phyloP scores from a whole-genome alignment of 2,113 vertebrate genomes.

The Lophura nycthemera region DNA sequence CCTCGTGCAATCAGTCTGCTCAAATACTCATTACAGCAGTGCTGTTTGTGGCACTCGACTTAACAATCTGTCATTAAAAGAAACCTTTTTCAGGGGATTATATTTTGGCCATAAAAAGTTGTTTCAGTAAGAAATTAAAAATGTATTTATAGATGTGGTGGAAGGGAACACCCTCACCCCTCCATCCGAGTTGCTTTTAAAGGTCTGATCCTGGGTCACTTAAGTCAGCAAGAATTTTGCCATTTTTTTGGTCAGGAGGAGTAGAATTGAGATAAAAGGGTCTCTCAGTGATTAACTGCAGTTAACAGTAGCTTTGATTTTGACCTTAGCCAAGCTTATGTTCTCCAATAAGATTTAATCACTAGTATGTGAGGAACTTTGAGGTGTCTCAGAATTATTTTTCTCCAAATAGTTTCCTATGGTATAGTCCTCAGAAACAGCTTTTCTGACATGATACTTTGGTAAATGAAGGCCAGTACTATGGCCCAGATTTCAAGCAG shows the following conservation, averaged over 20 bases:
- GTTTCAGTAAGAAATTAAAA: neutral
- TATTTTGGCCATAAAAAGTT: neutral
- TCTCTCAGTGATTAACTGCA: constrained; percentile 34
- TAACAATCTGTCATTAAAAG: constrained; percentile 44
- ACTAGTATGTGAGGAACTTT: neutral
- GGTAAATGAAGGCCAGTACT: neutral
- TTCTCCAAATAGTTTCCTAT: neutral
- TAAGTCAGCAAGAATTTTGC: constrained; percentile 5
- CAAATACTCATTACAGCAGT: constrained; percentile 61
- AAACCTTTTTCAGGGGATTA: constrained; percentile 15
- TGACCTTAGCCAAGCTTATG: constrained; percentile 2
- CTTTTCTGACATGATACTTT: neutral
- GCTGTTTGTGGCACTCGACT: constrained; percentile 50
- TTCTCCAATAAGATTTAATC: neutral
- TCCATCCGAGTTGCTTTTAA: constrained; percentile 6
- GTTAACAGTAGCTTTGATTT: constrained; percentile 36
- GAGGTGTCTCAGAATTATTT: neutral
- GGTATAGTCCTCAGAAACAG: neutral
- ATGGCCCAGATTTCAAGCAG: neutral
- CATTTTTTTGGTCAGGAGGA: neutral
- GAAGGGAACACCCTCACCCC: neutral
- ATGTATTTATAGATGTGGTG: neutral
- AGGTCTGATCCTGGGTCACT: neutral
- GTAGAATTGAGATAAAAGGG: neutral
- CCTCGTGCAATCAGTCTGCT: constrained; percentile 61